phyloP scores from a whole-genome alignment of 37 sponge, comb jelly and placozoan genomes.

The Crambe crambe region DNA sequence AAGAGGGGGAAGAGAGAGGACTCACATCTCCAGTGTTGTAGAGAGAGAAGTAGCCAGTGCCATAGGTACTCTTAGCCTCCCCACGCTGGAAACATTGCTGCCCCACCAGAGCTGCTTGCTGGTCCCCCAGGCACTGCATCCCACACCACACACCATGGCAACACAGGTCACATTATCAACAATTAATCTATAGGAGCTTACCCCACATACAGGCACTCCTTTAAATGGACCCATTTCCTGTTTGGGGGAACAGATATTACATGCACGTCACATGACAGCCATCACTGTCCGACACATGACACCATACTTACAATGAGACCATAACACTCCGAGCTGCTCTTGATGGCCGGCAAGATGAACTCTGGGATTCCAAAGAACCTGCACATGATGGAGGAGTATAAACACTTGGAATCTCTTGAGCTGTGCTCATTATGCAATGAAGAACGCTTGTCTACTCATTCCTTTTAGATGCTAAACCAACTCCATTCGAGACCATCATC shows the following conservation, averaged over 20 bases:
- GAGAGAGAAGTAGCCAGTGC: conserved; percentile 94
- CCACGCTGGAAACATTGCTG: conserved; percentile 86
- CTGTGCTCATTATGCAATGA: too few relatives aligned
- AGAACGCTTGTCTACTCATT: too few relatives aligned
- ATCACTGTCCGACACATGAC: too few relatives aligned
- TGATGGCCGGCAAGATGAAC: conserved; percentile 79
- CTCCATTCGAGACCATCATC: too few relatives aligned
- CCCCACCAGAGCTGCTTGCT: conserved; percentile 94
- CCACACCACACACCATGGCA: neutral
- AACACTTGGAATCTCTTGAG: too few relatives aligned
- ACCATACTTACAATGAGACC: conserved; percentile 64
- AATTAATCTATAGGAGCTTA: conserved; percentile 11
- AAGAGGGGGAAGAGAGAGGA: neutral
- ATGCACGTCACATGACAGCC: conserved; percentile 1
- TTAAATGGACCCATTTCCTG: conserved; percentile 64
- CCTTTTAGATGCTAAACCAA: too few relatives aligned
- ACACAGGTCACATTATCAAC: neutral
- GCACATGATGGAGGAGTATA: neutral
- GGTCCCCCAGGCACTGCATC: conserved; percentile 97
- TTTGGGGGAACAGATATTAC: neutral
- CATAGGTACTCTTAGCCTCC: conserved; percentile 96
- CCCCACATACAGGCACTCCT: conserved; percentile 83
- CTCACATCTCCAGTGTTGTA: conserved; percentile 87
- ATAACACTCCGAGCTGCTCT: conserved; percentile 88
- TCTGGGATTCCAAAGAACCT: conserved; percentile 80